phyloP scores from a whole-genome alignment of 2,888 invertebrate species.

The Mylabris sibirica region DNA sequence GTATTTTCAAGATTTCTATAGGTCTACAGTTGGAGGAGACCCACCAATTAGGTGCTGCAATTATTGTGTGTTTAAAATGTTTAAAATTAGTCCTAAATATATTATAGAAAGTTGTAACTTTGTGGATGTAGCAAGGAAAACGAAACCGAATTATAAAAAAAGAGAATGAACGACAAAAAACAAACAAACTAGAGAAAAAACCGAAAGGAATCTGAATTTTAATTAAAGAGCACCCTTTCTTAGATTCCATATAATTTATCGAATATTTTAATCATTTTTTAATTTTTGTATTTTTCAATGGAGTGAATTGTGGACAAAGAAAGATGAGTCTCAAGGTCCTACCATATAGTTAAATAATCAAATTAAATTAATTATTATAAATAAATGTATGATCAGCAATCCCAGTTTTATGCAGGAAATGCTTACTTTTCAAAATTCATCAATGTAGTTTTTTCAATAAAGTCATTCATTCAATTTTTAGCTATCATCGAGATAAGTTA shows the following conservation, averaged over 20 bases:
- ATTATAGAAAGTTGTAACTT: constrained; percentile 51
- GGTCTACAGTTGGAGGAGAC: constrained; percentile 18
- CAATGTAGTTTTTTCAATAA: too few species aligned
- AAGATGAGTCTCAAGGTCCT: constrained; percentile 25
- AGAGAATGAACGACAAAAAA: background rate
- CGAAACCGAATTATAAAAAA: constrained; percentile 4
- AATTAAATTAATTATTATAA: too few species aligned
- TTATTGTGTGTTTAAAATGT: constrained; percentile 57
- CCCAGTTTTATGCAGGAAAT: too few species aligned
- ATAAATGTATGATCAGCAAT: too few species aligned
- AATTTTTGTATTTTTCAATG: constrained; percentile 19
- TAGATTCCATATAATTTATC: constrained; percentile 43
- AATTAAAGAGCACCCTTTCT: constrained; percentile 45
- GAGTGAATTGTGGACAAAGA: constrained; percentile 18
- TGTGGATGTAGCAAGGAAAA: constrained; percentile 29
- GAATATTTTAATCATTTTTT: constrained; percentile 41
- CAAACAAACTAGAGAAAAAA: too few species aligned
- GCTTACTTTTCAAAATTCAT: too few species aligned
- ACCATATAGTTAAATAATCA: too few species aligned
- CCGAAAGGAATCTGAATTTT: constrained; percentile 34
- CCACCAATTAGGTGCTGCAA: constrained; percentile 56
- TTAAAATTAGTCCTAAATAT: constrained; percentile 52
- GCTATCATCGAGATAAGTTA: too few species aligned
- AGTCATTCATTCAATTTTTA: too few species aligned
- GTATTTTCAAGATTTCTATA: constrained; percentile 36